Base-by-base conservation (phyloP, 1,140 invertebrate genomes). In the Eupristina koningsbergeri region DNA sequence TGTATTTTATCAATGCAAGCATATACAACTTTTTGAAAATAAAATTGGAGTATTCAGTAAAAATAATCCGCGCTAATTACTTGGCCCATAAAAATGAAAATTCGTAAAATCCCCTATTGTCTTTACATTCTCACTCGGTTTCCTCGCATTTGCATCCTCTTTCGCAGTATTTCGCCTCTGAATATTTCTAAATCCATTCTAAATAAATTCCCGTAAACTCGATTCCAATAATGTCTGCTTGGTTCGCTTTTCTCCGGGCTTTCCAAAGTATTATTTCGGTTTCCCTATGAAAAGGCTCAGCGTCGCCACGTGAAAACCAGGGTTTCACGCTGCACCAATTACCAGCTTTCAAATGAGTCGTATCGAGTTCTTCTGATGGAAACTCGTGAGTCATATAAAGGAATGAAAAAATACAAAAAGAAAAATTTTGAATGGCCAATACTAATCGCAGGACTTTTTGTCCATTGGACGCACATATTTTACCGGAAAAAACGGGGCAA, bases 141-240 rank as follows among this genome's bases (percentile, higher is more conserved):
- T 64, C 39, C n/a, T 41, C 69, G 7, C 19, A 11, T 45, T 73
- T 26, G 36, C 39, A 29, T 9, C 19, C 47, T 53, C 64, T n/a
- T 58, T 22, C 39, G 67, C n/a, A n/a, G n/a, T 71, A 41, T 41
- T n/a, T 17, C 45, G 11, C 29, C 29, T 39, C 19, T 22, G 73
- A 82, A 77, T 71, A 83, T 78, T 78, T 50, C 81, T 50, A 83
- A 83, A 83, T 78, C 75, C 81, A 34, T 78, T 36, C 75, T 78
- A 78, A 83, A 83, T 78, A 83, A 78, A 83, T 50, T 41, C 9
- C 31, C 63, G 13, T 58, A 34, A 71, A 45, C 47, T 78, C 50
- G 34, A 76, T 83, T 58, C 74, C 81, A 41, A 76, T 83, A 75
- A 50, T 50, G 47, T 39, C 63, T n/a, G 17, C 36, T 34, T 22